phyloP scores from a whole-genome alignment of 2,888 invertebrate species.

The Mesoligia furuncula region DNA sequence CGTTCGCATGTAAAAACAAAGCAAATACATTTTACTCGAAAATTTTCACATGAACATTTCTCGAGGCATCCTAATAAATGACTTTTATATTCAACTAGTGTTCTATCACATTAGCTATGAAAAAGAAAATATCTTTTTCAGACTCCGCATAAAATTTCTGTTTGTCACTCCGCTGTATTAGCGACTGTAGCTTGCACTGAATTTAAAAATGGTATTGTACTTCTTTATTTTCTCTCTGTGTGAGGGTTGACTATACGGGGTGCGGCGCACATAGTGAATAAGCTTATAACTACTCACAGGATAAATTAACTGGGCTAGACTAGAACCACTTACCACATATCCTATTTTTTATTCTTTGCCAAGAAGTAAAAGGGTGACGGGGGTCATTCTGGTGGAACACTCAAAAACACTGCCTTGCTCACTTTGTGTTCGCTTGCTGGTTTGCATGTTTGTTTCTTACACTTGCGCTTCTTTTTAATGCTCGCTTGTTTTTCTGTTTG shows the following conservation, averaged over 20 bases:
- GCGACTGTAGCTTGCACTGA: constrained; percentile 49
- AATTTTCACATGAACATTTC: constrained; percentile 73
- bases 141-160: constrained; percentile 44
- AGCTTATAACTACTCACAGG: constrained; percentile 14
- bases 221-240: constrained; percentile 36
- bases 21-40: constrained; percentile 77
- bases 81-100: constrained; percentile 68
- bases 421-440: constrained; percentile 30
- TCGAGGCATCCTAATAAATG: constrained; percentile 66
- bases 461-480: constrained; percentile 3
- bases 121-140: constrained; percentile 58
- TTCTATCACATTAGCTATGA: constrained; percentile 59
- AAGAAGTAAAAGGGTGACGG: constrained; percentile 14
- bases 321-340: constrained; percentile 20
- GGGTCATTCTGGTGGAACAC: constrained; percentile 17
- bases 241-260: constrained; percentile 24
- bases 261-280: constrained; percentile 9
- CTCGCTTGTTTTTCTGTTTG: constrained; percentile 2
- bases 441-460: constrained; percentile 23
- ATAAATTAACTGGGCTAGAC: constrained; percentile 14
- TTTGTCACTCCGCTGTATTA: constrained; percentile 56
- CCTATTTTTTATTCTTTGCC: constrained; percentile 19
- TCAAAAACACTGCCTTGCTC: constrained; percentile 44
- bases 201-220: constrained; percentile 45
- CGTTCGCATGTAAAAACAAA: constrained; percentile 84